Evolutionary conservation across 1,140 invertebrate genomes (phyloP), one percentile per base, ranked within the genome.

Genomic region (Mesaphorura yosii): DNA sequence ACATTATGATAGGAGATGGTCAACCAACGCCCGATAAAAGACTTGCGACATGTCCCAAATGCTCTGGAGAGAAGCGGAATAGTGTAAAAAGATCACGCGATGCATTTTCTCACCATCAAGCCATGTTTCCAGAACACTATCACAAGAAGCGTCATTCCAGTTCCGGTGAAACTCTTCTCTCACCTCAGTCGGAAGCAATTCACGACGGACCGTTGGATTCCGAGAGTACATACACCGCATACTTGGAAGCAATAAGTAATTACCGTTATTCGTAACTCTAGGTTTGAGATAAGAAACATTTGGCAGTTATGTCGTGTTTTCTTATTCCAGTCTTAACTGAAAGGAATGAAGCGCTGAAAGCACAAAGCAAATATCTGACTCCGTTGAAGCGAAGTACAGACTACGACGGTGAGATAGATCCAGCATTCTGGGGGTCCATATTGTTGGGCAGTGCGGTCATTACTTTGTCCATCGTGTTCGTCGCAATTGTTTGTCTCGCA

Each of bases 191-290:
- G n/a, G n/a, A n/a, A n/a, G n/a, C n/a, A n/a, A n/a, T 53, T 41
- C 31, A 51, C 48, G 53, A 90, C 68, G 85, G 86, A 0, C 72
- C 72, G 39, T 71, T 89, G 26, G 82, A 88, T 64, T 74, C 78
- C 14, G 74, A 76, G 20, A 78, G 82, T 1, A 86, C 85, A 64
- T 90, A 90, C 58, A 88, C 85, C 3, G 79, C 81, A 22, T 88
- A 86, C 64, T 72, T 90, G 22, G 84, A 88, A 73, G 73, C 88
- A 39, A 79, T 85, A 59, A 79, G 83, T 86, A 69, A 68, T 72
- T 23, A 2, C n/a, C n/a, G n/a, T n/a, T 3, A 51, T 20, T 44
- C 12, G 34, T 37, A 14, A n/a, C n/a, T n/a, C n/a, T n/a, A n/a
- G n/a, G n/a, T n/a, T n/a, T n/a, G n/a, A n/a, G n/a, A n/a, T 37